These are phyloP conservation scores for Lepisosteus oculatus DNA, from an alignment of 2,113 vertebrate species.

Conservation along the genomic window DNA sequence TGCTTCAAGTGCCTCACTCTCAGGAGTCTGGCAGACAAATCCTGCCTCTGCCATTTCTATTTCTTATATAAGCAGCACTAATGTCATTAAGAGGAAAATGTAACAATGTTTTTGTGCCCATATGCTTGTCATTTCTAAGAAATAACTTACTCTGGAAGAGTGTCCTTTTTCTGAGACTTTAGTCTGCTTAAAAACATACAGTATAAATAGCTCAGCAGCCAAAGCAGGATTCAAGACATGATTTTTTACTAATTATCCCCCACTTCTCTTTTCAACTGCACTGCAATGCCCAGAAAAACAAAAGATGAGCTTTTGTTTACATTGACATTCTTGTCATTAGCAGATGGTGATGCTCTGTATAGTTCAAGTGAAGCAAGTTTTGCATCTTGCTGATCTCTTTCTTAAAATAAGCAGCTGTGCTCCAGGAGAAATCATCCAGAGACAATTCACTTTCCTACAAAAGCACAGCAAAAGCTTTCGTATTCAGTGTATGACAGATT, in stretches of 20 bases:
- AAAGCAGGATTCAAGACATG: background rate
- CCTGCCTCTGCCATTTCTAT: too few relatives aligned
- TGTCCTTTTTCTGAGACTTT: background rate
- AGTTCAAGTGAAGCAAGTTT: background rate
- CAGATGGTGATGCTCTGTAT: background rate
- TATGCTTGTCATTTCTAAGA: background rate
- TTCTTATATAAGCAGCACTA: background rate
- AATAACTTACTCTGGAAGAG: background rate
- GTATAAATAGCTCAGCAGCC: background rate
- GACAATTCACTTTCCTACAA: background rate
- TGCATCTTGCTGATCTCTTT: too few relatives aligned
- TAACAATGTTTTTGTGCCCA: background rate
- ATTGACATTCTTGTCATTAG: background rate
- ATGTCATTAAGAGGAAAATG: background rate
- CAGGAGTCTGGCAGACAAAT: too few relatives aligned
- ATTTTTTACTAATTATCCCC: background rate
- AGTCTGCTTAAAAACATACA: background rate
- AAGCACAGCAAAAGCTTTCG: background rate
- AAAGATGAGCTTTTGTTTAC: background rate
- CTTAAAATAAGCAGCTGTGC: too few relatives aligned
- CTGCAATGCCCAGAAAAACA: background rate
- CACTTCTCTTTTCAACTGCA: background rate
- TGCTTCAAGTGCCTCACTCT: conserved; percentile 4
- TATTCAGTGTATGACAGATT: background rate
- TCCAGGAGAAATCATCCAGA: background rate